These are phyloP conservation scores for Schizopygopsis malacanthus DNA, from an alignment of 2,797 vertebrate species.

Conservation along the genomic window DNA sequence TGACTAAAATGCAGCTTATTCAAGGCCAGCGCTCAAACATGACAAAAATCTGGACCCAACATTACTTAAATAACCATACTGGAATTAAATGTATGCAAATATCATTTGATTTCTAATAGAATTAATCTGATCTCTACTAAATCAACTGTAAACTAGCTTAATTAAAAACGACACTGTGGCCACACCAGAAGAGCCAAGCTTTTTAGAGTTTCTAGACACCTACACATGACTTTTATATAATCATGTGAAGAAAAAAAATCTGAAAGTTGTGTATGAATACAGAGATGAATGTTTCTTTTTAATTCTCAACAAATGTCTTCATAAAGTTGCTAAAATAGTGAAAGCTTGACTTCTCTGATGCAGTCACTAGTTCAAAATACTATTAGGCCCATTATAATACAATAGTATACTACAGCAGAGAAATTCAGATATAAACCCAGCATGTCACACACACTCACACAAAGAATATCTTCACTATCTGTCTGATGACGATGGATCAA, in stretches of 20 bases:
- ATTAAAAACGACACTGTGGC: neutral
- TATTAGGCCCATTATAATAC: neutral
- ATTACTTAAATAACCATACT: neutral
- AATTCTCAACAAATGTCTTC: slow-evolving; percentile 10
- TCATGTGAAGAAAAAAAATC: neutral
- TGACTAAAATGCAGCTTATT: neutral
- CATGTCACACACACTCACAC: slow-evolving; percentile 23
- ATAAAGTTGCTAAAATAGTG: neutral
- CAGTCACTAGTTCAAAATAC: neutral
- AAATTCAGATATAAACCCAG: slow-evolving; percentile 27
- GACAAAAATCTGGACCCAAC: neutral
- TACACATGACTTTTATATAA: slow-evolving; percentile 24
- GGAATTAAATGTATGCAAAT: neutral
- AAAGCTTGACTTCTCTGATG: slow-evolving; percentile 55
- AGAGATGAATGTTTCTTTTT: neutral
- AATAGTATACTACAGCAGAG: slow-evolving; percentile 12
- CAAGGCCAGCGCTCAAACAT: neutral
- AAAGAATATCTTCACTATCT: neutral
- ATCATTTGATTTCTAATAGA: neutral
- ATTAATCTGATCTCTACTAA: neutral
- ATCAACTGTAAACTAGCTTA: neutral
- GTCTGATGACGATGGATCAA: slow-evolving; percentile 49
- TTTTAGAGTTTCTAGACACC: slow-evolving; percentile 13
- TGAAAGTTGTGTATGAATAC: neutral
- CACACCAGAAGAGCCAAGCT: slow-evolving; percentile 57